These are phyloP conservation scores for Scolanthus callimorphus DNA, from an alignment of 92 coral and sea anemone species.

Conservation along the genomic window DNA sequence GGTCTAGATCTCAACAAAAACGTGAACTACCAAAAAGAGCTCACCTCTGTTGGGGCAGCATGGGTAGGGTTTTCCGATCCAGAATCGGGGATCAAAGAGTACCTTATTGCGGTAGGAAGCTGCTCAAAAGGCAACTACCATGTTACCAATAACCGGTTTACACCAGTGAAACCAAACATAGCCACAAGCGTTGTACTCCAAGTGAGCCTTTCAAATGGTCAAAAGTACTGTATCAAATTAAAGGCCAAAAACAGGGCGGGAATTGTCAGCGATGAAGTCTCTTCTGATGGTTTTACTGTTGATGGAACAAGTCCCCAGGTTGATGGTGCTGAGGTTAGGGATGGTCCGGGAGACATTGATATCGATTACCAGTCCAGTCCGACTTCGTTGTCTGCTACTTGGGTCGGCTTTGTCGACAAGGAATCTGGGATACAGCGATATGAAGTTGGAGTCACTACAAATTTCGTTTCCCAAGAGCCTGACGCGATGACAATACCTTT, in stretches of 20 bases:
- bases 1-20: constrained; percentile 39
- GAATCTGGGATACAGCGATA: constrained; percentile 64
- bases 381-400: constrained; percentile 51
- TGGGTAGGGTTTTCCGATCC: constrained; percentile 61
- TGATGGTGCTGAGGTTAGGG: constrained; percentile 56
- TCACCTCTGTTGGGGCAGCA: constrained; percentile 50
- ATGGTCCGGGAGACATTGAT: constrained; percentile 58
- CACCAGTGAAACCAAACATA: constrained; percentile 38
- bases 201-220: constrained; percentile 63
- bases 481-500: constrained; percentile 48
- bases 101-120: constrained; percentile 76
- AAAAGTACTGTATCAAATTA: constrained; percentile 72
- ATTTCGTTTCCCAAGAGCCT: constrained; percentile 50
- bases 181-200: constrained; percentile 45
- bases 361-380: constrained; percentile 67
- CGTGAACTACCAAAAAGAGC: constrained; percentile 54
- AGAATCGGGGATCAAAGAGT: constrained; percentile 54
- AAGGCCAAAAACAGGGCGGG: constrained; percentile 92
- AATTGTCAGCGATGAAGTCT: constrained; percentile 42
- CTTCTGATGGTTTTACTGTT: constrained; percentile 69
- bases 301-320: constrained; percentile 67
- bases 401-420: constrained; percentile 60
- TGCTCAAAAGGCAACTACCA: constrained; percentile 69
- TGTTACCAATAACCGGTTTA: constrained; percentile 60
- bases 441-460: constrained; percentile 60